These are phyloP conservation scores for Drosophila suboccidentalis DNA, from an alignment of 2,888 invertebrate genomes.

Conservation along the genomic window DNA sequence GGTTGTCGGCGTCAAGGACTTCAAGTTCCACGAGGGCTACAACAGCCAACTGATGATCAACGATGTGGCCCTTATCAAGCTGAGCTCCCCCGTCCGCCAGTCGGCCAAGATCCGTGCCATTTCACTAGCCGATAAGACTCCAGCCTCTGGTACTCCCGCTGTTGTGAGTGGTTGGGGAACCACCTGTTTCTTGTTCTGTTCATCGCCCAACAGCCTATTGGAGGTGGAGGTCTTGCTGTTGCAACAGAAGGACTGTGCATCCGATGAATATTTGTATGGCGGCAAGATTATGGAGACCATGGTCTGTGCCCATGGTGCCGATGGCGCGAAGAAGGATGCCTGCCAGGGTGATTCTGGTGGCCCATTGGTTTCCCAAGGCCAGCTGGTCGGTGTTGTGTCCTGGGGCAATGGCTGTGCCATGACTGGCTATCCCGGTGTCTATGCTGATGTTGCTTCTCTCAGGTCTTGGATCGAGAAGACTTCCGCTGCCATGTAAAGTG, in stretches of 20 bases:
- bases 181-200: constrained; percentile 67
- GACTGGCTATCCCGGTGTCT: constrained; percentile 83
- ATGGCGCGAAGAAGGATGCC: constrained; percentile 77
- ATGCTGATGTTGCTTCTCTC: constrained; percentile 73
- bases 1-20: constrained; percentile 75
- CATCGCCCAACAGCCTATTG: constrained; percentile 51
- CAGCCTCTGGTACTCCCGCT: constrained; percentile 73
- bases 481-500: constrained; percentile 45
- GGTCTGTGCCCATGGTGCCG: constrained; percentile 82
- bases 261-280: constrained; percentile 58
- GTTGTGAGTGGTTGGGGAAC: constrained; percentile 85
- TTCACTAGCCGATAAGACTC: constrained; percentile 64
- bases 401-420: constrained; percentile 84
- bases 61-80: constrained; percentile 85
- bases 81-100: constrained; percentile 73
- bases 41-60: constrained; percentile 80
- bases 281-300: constrained; percentile 70
- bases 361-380: constrained; percentile 75
- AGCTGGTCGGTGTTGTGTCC: constrained; percentile 84
- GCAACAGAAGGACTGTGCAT: constrained; percentile 32
- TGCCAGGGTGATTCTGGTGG: constrained; percentile 86
- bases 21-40: constrained; percentile 81
- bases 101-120: constrained; percentile 67
- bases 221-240: constrained; percentile 68
- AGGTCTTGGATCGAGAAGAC: constrained; percentile 65